Base-by-base conservation (phyloP, 2,113 vertebrate genomes). In the Cyprinus carpio region DNA sequence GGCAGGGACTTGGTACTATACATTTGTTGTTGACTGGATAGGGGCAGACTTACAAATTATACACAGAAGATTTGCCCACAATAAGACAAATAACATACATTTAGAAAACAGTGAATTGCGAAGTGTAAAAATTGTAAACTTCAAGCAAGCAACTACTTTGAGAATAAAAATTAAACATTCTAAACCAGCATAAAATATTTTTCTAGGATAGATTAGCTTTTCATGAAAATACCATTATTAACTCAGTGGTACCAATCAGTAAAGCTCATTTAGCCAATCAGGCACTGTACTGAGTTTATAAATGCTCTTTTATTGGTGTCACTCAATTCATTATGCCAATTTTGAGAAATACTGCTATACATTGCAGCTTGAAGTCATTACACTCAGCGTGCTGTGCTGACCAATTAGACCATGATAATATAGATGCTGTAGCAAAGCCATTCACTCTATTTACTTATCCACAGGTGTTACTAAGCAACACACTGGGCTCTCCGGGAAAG, bases 381-480 rank as follows among this genome's bases (percentile, higher is more conserved):
- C 79, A 51, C 25, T 49, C 10, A 23, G 18, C 56, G 20, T 58
- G 51, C 16, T 49, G 62, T 49, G 43, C 43, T 51, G 27, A 69
- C 62, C 11, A 51, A 81, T 81, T 88, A 89, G 85, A 86, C 87
- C 82, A 89, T 86, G 87, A 74, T 64, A 89, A 75, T 69, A 91
- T 84, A 90, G 91, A 82, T 64, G 82, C 81, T 64, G 79, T 85
- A 87, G 82, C 49, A 65, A 90, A 88, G 91, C 85, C 87, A 88
- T 87, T 87, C 87, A 89, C 85, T 92, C 58, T 85, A 88, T 91
- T 91, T 83, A 92, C 91, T 89, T 91, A 92, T 89, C 88, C 89
- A 91, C 91, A 95, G 93, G 93, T 94, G 95, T 95, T 95, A 94
- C 94, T 92, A 93, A 93, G 94, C 94, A 95, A 95, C 93, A 91